These are phyloP conservation scores for Diplolepis rosae DNA, from an alignment of 2,888 invertebrate genomes.

Conservation along the genomic window DNA sequence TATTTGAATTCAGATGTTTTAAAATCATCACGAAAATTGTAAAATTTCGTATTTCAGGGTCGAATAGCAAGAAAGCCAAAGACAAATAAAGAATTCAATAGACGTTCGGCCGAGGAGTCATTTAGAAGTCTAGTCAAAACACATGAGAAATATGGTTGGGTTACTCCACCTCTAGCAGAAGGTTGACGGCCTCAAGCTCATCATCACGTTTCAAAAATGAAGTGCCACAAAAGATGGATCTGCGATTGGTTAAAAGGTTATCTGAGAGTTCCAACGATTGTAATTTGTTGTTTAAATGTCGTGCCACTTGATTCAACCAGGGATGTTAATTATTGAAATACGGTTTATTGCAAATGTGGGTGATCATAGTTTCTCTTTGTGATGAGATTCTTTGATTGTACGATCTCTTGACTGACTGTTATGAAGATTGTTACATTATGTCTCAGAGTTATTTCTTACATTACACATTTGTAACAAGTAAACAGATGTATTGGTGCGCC, in stretches of 20 bases:
- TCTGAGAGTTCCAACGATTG: constrained; percentile 5
- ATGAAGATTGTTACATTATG: constrained; percentile 14
- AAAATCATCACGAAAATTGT: no score
- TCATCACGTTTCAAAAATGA: constrained; percentile 11
- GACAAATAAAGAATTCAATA: constrained; percentile 84
- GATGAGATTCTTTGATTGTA: not conserved
- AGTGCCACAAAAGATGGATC: constrained; percentile 38
- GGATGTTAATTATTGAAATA: constrained; percentile 7
- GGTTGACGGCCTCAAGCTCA: constrained; percentile 77
- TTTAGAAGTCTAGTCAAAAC: constrained; percentile 91
- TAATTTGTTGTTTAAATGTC: constrained; percentile 23
- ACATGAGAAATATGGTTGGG: constrained; percentile 94
- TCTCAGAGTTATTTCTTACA: constrained; percentile 21
- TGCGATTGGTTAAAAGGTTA: not conserved
- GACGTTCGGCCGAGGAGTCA: constrained; percentile 89
- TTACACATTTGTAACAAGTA: constrained; percentile 18
- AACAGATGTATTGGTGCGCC: not conserved
- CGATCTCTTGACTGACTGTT: constrained; percentile 19
- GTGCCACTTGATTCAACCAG: constrained; percentile 18
- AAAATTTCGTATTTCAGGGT: constrained; percentile 74
- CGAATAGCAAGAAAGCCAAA: constrained; percentile 86
- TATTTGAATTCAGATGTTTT: not conserved
- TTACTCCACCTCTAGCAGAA: constrained; percentile 89
- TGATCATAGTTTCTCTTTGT: not conserved
- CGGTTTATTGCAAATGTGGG: constrained; percentile 22